Evolutionary conservation across 2,888 invertebrate genomes (phyloP).

Genomic region (Pantelozetes paolii): DNA sequence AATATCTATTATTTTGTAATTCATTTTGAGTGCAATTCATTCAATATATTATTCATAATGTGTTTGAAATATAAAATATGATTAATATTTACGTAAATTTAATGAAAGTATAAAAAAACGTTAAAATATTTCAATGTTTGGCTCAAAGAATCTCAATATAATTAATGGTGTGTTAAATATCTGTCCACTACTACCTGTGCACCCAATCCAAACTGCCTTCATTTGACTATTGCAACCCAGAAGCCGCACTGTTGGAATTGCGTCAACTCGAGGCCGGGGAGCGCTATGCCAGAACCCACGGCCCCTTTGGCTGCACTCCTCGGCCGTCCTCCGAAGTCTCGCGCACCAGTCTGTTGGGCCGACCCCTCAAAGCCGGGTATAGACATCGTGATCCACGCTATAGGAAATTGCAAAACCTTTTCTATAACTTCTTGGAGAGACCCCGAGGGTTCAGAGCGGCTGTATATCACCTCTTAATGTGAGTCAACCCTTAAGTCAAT

Average conservation of each 20-base stretch:
- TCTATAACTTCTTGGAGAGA: constrained; percentile 92
- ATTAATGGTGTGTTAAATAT: background rate
- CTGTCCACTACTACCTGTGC: background rate
- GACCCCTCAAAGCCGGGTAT: constrained; percentile 42
- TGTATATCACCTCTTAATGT: constrained; percentile 89
- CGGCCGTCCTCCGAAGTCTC: constrained; percentile 43
- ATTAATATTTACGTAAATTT: too few relatives aligned
- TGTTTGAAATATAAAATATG: too few relatives aligned
- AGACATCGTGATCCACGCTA: constrained; percentile 68
- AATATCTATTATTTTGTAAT: too few relatives aligned
- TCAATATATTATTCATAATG: too few relatives aligned
- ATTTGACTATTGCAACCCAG: constrained; percentile 38
- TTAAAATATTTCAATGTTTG: too few relatives aligned
- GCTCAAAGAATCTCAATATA: background rate
- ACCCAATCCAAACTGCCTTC: constrained; percentile 34
- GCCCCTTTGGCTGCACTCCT: constrained; percentile 43
- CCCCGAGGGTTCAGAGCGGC: constrained; percentile 81
- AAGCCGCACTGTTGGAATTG: constrained; percentile 45
- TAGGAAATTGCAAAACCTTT: constrained; percentile 68
- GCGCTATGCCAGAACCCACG: constrained; percentile 43
- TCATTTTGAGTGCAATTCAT: too few relatives aligned
- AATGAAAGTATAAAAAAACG: too few relatives aligned
- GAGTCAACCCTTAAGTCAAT: too few relatives aligned
- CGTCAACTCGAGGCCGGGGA: constrained; percentile 48
- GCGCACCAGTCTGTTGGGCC: constrained; percentile 45